Percentiles rank a stretch among this genome's conserved stretches.
Evolutionary conservation across 2,113 vertebrate species (phyloP).

Genomic region (Neofelis nebulosa): DNA sequence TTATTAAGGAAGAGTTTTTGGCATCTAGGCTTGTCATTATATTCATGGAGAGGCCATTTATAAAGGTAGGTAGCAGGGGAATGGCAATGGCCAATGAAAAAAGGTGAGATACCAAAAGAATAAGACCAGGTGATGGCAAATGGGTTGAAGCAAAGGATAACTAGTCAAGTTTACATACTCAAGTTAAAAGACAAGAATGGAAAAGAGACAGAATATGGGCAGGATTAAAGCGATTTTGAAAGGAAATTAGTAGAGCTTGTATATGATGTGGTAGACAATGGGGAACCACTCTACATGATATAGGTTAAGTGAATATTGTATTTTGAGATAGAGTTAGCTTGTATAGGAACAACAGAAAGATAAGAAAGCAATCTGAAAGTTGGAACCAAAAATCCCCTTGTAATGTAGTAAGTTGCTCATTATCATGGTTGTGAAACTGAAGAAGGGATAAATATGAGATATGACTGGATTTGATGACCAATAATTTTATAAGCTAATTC

Average conservation of each 20-base stretch:
- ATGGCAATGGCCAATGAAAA: neutral
- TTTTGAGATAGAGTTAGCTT: neutral
- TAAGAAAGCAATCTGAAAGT: slow-evolving; percentile 4
- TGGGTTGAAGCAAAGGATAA: neutral
- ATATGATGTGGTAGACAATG: neutral
- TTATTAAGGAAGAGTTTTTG: neutral
- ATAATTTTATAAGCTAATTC: neutral
- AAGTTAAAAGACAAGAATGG: neutral
- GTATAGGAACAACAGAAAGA: neutral
- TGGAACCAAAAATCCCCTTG: neutral
- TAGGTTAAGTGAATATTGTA: neutral
- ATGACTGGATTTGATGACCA: slow-evolving; percentile 6
- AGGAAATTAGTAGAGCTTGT: neutral
- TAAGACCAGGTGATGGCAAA: neutral
- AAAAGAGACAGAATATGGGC: neutral
- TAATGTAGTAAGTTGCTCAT: neutral
- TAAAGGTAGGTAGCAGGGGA: neutral
- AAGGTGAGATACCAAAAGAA: neutral
- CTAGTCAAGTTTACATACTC: neutral
- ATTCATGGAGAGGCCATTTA: neutral
- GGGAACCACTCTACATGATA: neutral
- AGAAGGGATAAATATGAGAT: neutral
- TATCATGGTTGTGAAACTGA: neutral
- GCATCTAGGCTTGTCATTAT: neutral
- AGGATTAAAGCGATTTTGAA: neutral